Conservation (phyloP, 2,888 invertebrate species). For the Pseudococcus jackbeardsleyi region DNA sequence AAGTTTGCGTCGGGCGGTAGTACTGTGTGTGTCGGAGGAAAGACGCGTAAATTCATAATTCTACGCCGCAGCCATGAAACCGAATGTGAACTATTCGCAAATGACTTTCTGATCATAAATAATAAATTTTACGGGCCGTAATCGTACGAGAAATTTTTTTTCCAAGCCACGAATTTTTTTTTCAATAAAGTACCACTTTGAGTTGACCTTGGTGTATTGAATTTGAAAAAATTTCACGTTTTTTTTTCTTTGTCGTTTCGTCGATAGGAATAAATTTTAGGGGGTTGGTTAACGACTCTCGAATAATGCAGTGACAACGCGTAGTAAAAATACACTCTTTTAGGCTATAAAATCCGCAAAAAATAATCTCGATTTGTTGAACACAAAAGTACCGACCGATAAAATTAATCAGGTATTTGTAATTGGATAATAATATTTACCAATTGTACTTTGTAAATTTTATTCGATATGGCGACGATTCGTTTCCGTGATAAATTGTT, state of each 20-base stretch:
- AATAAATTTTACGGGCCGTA: background rate
- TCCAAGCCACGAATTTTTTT: background rate
- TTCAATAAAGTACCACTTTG: background rate
- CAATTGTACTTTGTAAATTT: background rate
- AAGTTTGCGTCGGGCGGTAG: background rate
- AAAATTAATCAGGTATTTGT: background rate
- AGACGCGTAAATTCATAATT: background rate
- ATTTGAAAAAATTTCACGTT: background rate
- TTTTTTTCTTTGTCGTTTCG: background rate
- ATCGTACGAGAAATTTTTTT: background rate
- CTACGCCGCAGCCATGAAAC: background rate
- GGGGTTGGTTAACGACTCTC: too few species aligned
- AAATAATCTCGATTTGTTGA: too few species aligned
- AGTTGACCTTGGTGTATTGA: background rate
- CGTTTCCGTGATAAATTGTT: background rate
- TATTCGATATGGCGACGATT: background rate
- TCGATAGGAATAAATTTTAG: too few species aligned
- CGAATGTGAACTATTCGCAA: background rate
- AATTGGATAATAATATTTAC: too few species aligned
- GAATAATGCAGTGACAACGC: too few species aligned
- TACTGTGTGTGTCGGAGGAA: background rate
- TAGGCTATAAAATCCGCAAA: too few species aligned
- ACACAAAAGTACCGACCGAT: too few species aligned
- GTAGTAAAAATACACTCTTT: too few species aligned
- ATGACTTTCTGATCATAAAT: constrained; percentile 22